phyloP scores from a whole-genome alignment of 2,797 vertebrate species.

The Myioborus miniatus region DNA sequence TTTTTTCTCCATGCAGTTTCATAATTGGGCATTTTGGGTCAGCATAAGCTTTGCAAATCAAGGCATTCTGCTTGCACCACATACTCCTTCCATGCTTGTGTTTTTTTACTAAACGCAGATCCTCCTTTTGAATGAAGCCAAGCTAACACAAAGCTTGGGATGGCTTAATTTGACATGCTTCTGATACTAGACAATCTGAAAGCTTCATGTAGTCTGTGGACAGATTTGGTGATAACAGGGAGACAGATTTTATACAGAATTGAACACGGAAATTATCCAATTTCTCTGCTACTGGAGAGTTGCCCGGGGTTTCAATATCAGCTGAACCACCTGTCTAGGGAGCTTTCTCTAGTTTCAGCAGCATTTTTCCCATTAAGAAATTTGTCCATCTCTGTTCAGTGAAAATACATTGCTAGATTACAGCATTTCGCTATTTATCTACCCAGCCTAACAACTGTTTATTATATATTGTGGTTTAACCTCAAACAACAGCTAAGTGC shows the following conservation, averaged over 20 bases:
- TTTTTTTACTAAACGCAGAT: not conserved
- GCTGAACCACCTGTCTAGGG: not conserved
- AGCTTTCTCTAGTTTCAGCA: not conserved
- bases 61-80: not conserved
- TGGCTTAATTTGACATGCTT: not conserved
- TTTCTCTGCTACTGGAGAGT: not conserved
- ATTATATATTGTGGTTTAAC: not conserved
- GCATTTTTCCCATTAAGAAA: not conserved
- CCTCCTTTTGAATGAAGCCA: not conserved
- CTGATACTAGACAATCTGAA: not conserved
- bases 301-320: not conserved
- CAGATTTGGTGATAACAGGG: not conserved
- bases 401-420: not conserved
- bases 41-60: not conserved
- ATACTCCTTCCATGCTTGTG: not conserved
- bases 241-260: not conserved
- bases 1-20: not conserved
- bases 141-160: not conserved
- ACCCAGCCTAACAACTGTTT: not conserved
- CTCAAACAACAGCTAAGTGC: not conserved
- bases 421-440: not conserved
- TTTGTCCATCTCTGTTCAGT: not conserved
- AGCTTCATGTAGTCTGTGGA: not conserved
- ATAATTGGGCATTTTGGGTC: not conserved
- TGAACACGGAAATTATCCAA: not conserved